Evolutionary conservation across 2,797 vertebrate genomes (phyloP), one percentile per base, ranked within the genome.

Genomic region (Eurystomus glaucurus): DNA sequence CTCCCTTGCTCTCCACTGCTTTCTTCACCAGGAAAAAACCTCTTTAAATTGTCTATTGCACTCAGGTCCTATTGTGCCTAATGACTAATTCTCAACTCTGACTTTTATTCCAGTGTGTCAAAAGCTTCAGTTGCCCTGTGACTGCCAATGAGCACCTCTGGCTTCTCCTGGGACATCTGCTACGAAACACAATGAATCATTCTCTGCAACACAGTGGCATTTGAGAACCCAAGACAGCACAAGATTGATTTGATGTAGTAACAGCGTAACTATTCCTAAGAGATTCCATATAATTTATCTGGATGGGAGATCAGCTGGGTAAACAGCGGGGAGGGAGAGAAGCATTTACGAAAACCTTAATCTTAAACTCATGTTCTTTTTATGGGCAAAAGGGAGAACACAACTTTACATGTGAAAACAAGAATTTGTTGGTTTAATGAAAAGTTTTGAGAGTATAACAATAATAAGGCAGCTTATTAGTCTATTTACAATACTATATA

Each of bases 131-230:
- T 76, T 60, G 66, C 66, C 55, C 62, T 5, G 25, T 35, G 68
- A 16, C 62, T 45, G 62, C n/a, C 66, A 76, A 60, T 1, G 1
- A 61, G 35, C 54, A 88, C 80, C 62, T 92, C 50, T 69, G 76
- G 46, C 60, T 92, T 93, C 85, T 83, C 64, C 76, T 6, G 37
- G 83, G 46, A 29, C 51, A 9, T 91, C 69, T 70, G 26, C 31
- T 61, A 9, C 0, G 3, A 69, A 25, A 20, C 1, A 8, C 43
- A 50, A 80, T 86, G 83, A 95, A 33, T 74, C 72, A 86, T 74
- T 69, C 66, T 31, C 55, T 80, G 69, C 33, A 74, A 15, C 20
- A 48, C 37, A 23, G 25, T 35, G 72, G 26, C 35, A 58, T 84
- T 35, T 74, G 80, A 66, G 60, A 80, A 51, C 55, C 69, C 43